These are phyloP conservation scores for Gortyna flavago DNA, from an alignment of 2,888 invertebrate genomes.

Conservation along the genomic window DNA sequence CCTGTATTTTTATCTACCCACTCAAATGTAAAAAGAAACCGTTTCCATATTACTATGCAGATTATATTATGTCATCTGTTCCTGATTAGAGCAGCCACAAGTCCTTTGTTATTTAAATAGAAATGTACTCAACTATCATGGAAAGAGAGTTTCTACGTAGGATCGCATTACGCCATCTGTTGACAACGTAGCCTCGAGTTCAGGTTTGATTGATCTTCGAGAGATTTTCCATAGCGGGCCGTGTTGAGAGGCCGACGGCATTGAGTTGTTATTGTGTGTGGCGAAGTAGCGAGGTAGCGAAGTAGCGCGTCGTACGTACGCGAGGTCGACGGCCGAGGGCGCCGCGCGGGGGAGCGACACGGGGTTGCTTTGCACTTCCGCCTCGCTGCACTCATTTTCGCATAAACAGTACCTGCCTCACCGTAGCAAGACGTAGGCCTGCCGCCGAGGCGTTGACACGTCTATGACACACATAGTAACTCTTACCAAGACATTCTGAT, in stretches of 20 bases:
- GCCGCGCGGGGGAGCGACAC: constrained; percentile 75
- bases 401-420: constrained; percentile 84
- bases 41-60: constrained; percentile 17
- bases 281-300: constrained; percentile 60
- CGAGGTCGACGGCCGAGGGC: constrained; percentile 84
- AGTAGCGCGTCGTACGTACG: constrained; percentile 72
- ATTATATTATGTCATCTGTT: constrained; percentile 8
- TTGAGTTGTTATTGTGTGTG: constrained; percentile 68
- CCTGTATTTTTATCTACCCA: constrained; percentile 1
- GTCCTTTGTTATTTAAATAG: constrained; percentile 33
- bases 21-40: constrained; percentile 23
- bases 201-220: constrained; percentile 72
- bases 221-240: constrained; percentile 68
- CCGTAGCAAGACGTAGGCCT: constrained; percentile 81
- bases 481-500: neutral
- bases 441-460: constrained; percentile 34
- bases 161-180: constrained; percentile 48
- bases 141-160: constrained; percentile 13
- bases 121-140: constrained; percentile 23
- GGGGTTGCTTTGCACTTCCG: constrained; percentile 88
- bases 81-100: constrained; percentile 24
- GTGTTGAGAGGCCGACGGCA: constrained; percentile 65
- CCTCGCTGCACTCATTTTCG: constrained; percentile 88
- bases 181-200: constrained; percentile 61
- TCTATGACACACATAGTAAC: constrained; percentile 4